Conservation (phyloP, 2,113 vertebrate species). For the Tenrec ecaudatus region DNA sequence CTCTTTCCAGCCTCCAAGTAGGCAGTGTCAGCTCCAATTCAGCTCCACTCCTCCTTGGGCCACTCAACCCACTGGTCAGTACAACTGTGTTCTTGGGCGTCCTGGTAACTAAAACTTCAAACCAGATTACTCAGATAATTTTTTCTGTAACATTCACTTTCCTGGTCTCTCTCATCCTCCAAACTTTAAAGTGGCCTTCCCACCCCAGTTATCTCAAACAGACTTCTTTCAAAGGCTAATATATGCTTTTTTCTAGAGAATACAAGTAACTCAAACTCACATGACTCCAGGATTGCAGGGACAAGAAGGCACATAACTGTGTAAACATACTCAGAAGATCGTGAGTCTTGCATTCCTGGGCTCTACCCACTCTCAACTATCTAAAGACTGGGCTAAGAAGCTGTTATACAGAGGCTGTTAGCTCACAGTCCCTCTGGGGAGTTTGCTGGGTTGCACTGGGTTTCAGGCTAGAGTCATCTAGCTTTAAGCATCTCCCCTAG, state of each 20-base stretch:
- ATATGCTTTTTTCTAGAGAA: neutral
- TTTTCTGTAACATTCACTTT: neutral
- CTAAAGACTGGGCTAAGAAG: neutral
- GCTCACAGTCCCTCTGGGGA: neutral
- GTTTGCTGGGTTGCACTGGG: neutral
- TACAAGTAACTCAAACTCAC: slow-evolving; percentile 60
- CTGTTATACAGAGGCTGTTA: neutral
- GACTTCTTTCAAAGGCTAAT: neutral
- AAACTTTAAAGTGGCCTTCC: neutral
- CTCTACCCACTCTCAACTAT: neutral
- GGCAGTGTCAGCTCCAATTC: too few species aligned
- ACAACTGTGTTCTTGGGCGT: neutral
- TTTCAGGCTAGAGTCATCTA: neutral
- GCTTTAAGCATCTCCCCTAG: neutral
- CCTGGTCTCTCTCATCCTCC: neutral
- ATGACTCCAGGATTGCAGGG: neutral
- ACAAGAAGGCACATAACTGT: neutral
- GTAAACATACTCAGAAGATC: neutral
- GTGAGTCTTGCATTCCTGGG: neutral
- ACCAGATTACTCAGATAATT: neutral
- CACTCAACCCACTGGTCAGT: neutral
- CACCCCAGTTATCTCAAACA: neutral
- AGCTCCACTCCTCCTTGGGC: neutral
- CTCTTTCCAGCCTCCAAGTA: too few species aligned
- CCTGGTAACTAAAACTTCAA: neutral